Evolutionary conservation across 2,797 vertebrate species (phyloP), one percentile per base, ranked within the genome.

Genomic region (Erithacus rubecula): DNA sequence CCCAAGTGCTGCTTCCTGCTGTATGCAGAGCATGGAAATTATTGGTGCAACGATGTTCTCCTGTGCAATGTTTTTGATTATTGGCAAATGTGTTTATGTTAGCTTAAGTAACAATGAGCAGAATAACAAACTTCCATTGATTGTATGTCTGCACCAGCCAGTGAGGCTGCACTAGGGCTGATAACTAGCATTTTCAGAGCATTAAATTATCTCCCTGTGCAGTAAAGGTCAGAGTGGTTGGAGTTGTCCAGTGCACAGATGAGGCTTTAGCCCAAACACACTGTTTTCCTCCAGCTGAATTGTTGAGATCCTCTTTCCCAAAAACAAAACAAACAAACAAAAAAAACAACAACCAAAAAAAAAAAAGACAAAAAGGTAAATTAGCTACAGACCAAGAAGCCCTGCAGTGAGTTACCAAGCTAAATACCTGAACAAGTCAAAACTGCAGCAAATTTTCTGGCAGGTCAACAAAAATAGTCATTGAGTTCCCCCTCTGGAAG

Each of bases 41-140:
- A 46, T 23, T 32, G 64, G 23, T 6, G 4, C 30, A 64, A 24
- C 0, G 0, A 22, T 4, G 14, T 15, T 78, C 41, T 44, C 36
- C 34, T 5, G 7, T 7, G 15, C 3, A 6, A 2, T 15, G 6
- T 3, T 78, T 86, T 24, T 56, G 12, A n/a, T 49, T 83, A 56
- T 9, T 39, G 62, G 49, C 17, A 64, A 70, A 51, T 41, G 41
- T 47, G 7, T 51, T 64, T 51, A 30, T 0, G 0, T 22, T 46
- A 32, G 60, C 23, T 58, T 69, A 39, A 79, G 62, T 30, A 86
- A 43, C 27, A 69, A 67, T 6, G 20, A 93, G 21, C 6, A 55
- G 70, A 85, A 43, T 36, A 86, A 79, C 43, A 68, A 87, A 55
- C 9, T 37, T 58, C 3, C 53, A 62, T 22, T 37, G 70, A 84